These are phyloP conservation scores for Leptodactylus fallax DNA, from an alignment of 2,797 vertebrate species.

Conservation along the genomic window DNA sequence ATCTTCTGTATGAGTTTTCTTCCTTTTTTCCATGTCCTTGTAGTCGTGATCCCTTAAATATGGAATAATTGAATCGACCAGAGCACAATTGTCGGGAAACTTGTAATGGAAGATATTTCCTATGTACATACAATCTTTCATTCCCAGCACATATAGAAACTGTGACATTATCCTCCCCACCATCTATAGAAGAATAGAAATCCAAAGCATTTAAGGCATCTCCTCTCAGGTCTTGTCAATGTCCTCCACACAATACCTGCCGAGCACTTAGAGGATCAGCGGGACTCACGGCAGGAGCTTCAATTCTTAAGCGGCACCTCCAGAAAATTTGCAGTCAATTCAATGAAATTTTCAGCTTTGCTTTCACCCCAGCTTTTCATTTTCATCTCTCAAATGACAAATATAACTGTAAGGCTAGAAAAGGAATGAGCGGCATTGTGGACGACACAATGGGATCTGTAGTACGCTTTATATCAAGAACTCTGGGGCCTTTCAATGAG, in stretches of 20 bases:
- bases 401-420: neutral
- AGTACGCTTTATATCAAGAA: neutral
- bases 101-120: neutral
- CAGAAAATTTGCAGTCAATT: neutral
- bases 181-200: neutral
- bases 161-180: neutral
- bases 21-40: neutral
- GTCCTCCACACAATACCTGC: neutral
- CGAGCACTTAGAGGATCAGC: neutral
- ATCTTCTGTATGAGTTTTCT: neutral
- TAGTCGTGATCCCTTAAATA: too few relatives aligned
- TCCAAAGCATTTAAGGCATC: neutral
- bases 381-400: slow-evolving; percentile 17
- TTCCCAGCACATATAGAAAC: neutral
- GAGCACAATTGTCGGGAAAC: neutral
- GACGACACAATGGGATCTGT: neutral
- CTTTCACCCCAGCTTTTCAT: neutral
- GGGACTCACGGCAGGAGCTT: neutral
- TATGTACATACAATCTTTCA: neutral
- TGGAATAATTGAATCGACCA: neutral
- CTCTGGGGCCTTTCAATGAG: neutral
- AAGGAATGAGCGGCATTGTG: neutral
- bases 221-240: neutral
- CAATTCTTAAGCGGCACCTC: neutral
- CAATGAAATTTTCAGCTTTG: neutral